These are phyloP conservation scores for Stomatorhinus walkeri DNA, from an alignment of 2,797 vertebrate species.

Conservation along the genomic window DNA sequence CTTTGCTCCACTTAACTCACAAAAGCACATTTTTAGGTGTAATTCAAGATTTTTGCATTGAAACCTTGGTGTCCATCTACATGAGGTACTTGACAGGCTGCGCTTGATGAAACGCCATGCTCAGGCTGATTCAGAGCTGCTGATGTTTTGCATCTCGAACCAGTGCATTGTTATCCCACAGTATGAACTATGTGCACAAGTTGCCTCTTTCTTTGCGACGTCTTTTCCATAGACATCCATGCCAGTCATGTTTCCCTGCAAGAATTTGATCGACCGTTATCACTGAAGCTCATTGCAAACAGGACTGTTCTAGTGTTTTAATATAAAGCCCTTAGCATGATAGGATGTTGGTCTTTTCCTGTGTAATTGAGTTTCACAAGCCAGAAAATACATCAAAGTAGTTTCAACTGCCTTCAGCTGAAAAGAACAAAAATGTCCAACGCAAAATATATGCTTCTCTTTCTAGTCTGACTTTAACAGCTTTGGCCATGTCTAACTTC, in stretches of 20 bases:
- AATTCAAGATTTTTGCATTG: background rate
- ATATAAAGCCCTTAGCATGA: background rate
- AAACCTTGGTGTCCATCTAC: background rate
- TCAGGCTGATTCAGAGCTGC: background rate
- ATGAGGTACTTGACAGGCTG: background rate
- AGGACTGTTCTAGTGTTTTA: background rate
- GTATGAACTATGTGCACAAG: background rate
- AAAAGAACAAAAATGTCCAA: background rate
- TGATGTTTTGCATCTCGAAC: background rate
- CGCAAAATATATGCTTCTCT: background rate
- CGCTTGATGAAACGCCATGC: background rate
- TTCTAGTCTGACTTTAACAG: background rate
- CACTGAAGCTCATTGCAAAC: background rate
- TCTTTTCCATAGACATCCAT: background rate
- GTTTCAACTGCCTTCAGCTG: background rate
- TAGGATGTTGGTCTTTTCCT: background rate
- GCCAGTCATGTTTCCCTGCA: background rate
- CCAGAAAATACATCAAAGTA: background rate
- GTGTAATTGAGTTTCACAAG: background rate
- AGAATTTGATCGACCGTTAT: background rate
- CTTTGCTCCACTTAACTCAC: background rate
- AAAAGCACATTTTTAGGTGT: slow-evolving; percentile 1
- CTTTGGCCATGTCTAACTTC: slow-evolving; percentile 12
- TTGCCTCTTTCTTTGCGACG: background rate
- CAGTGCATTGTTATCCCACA: background rate